Evolutionary conservation across 2,888 invertebrate species (phyloP), one percentile per base, ranked within the genome.

Genomic region (Eupithecia inturbata): DNA sequence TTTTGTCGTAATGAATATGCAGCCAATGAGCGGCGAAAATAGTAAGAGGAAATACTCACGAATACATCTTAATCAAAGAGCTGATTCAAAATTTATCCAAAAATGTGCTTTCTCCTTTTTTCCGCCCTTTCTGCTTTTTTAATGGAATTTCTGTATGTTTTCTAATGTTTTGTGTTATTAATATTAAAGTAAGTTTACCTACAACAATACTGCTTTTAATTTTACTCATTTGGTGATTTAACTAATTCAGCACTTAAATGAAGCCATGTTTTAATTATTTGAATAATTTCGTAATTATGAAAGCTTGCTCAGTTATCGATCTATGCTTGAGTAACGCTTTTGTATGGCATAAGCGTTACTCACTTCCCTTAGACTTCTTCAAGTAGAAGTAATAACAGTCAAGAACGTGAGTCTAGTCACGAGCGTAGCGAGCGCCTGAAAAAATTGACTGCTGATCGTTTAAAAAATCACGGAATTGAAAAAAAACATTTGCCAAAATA

Each of bases 111-210:
- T 26, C 26, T 14, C 26, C 57, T 22, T 26, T 57, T 45, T 53
- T n/a, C 22, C 9, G 2, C 10, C 12, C 26, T 53, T 10, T 45
- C 19, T 57, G 57, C 57, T 57, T 57, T 57, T 4, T 57, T 14
- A 6, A 22, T 57, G 14, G 57, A 57, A 22, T 57, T 12, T 4
- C 1, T 53, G 22, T 53, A 22, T 53, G 53, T 53, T 64, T 31
- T 63, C 3, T 60, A 70, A 66, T 76, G 70, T 72, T 66, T 64
- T 77, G 73, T 73, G 76, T 78, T 73, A 68, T n/a, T 19, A 45
- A 16, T 45, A 45, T 71, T 75, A 71, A 67, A 72, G 16, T 77
- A 75, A 77, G 70, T 75, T 75, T 70, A 36, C 36, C 36, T 36
- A 74, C 74, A 71, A 70, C 31, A 66, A 64, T 22, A 53, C 62